Percentiles rank a stretch among this genome's conserved stretches.
Evolutionary conservation across 2,888 invertebrate species (phyloP).

Genomic region (Nemotelus nigrinus): DNA sequence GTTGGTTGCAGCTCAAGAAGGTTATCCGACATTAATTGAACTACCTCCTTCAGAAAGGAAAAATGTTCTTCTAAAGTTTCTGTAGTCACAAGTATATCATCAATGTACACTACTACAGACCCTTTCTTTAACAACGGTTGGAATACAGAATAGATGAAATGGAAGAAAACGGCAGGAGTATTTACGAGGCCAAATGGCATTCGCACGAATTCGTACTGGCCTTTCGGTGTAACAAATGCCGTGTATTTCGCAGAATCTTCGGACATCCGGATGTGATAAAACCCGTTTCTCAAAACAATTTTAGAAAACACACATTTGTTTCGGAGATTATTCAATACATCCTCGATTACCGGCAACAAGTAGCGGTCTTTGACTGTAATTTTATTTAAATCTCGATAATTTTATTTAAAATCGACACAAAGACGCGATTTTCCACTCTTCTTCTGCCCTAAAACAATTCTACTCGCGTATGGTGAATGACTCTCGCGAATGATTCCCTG

Average conservation of each 20-base stretch:
- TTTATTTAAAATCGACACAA: conserved; percentile 4
- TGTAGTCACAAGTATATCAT: conserved; percentile 2
- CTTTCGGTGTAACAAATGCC: neutral
- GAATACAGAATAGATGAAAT: neutral
- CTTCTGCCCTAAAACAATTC: neutral
- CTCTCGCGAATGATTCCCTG: neutral
- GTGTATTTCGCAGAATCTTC: neutral
- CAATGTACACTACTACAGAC: neutral
- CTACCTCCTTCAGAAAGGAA: neutral
- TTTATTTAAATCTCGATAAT: conserved; percentile 9
- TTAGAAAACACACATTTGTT: neutral
- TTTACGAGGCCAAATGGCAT: conserved; percentile 10
- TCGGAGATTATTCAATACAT: neutral
- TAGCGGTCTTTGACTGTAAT: neutral
- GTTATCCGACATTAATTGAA: neutral
- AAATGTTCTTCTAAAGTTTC: conserved; percentile 9
- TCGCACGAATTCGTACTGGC: neutral
- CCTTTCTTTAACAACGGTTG: neutral
- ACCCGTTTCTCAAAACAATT: neutral
- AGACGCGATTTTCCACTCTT: neutral
- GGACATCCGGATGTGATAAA: neutral
- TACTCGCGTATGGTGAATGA: neutral
- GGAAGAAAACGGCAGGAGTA: neutral
- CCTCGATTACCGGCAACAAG: neutral
- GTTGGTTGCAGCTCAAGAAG: neutral